These are phyloP conservation scores for Paramormyrops hopkinsi DNA, from an alignment of 2,797 vertebrate genomes.

Conservation along the genomic window DNA sequence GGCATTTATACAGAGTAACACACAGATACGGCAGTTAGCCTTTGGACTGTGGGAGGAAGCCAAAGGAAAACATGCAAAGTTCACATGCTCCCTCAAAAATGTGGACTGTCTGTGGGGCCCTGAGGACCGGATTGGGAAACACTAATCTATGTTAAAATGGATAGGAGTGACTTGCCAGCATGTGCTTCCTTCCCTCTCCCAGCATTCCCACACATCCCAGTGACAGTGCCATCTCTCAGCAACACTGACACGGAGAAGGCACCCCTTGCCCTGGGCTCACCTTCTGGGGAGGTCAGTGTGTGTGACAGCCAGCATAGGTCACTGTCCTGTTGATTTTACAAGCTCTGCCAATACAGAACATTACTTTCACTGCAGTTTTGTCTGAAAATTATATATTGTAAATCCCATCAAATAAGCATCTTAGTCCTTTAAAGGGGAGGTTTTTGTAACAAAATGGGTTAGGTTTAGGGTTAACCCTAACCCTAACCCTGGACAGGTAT, in stretches of 20 bases:
- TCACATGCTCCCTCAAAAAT: background rate
- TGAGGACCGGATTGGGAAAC: background rate
- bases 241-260: conserved; percentile 27
- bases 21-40: background rate
- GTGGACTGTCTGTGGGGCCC: background rate
- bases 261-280: conserved; percentile 34
- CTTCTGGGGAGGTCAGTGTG: conserved; percentile 49
- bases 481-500: background rate
- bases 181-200: background rate
- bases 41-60: background rate
- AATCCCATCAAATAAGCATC: background rate
- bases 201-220: conserved; percentile 60
- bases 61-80: background rate
- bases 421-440: background rate
- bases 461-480: no score
- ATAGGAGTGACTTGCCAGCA: background rate
- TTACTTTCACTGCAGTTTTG: background rate
- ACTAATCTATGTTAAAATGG: background rate
- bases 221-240: conserved; percentile 47
- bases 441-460: background rate
- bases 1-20: background rate
- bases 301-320: background rate
- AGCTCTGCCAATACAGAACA: background rate
- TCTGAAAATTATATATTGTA: background rate
- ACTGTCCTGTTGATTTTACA: background rate